Evolutionary conservation across 2,888 invertebrate genomes (phyloP).

Genomic region (Iselma pallidipennis): DNA sequence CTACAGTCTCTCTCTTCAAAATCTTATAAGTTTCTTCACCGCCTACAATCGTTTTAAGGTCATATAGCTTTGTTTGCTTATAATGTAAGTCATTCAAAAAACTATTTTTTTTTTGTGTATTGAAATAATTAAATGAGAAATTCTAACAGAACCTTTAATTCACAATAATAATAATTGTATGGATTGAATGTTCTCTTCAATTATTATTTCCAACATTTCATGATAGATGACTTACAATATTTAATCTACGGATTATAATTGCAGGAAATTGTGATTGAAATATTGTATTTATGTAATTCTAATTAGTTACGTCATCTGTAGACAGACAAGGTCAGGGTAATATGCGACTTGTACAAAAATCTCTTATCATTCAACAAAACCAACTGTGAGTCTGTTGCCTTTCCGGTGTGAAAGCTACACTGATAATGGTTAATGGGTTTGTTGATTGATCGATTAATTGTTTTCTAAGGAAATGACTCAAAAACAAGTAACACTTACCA

Average conservation of each 20-base stretch:
- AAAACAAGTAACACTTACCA: constrained; percentile 63
- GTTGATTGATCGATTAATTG: background rate
- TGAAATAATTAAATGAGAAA: background rate
- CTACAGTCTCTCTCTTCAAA: too few relatives aligned
- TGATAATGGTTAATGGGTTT: background rate
- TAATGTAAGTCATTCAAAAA: too few relatives aligned
- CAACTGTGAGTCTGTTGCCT: background rate
- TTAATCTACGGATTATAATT: constrained; percentile 7
- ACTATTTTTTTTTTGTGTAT: background rate
- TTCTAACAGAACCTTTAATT: background rate
- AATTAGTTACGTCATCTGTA: constrained; percentile 17
- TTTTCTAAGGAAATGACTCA: background rate
- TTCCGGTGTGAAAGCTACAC: background rate
- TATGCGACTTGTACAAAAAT: background rate
- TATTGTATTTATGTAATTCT: constrained; percentile 17
- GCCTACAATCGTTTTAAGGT: background rate
- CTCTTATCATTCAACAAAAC: background rate
- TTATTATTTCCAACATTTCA: background rate
- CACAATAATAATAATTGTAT: too few relatives aligned
- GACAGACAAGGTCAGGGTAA: constrained; percentile 13
- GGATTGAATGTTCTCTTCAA: too few relatives aligned
- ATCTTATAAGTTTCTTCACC: background rate
- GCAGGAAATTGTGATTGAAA: constrained; percentile 12
- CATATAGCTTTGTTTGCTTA: too few relatives aligned
- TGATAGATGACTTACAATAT: background rate